Evolutionary conservation across 2,797 vertebrate genomes (phyloP).

Genomic region (Lepilemur ruficaudatus): DNA sequence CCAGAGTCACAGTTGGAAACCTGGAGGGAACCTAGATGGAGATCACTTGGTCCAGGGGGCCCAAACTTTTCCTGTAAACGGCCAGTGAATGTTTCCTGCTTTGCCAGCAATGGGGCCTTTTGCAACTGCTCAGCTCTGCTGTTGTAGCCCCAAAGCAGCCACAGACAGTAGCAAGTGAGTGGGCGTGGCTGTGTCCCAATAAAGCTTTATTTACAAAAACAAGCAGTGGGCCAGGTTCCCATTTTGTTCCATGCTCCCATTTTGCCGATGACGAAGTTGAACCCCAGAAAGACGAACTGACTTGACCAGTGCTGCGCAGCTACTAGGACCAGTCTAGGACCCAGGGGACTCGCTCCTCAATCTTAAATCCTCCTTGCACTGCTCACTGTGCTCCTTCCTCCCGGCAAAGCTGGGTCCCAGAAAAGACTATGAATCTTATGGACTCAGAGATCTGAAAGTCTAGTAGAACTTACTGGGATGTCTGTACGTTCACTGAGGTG

Average conservation of each 20-base stretch:
- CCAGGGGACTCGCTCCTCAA: neutral
- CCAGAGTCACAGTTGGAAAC: neutral
- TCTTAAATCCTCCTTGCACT: neutral
- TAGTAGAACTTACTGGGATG: neutral
- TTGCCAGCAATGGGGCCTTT: neutral
- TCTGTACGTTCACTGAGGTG: neutral
- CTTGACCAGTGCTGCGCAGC: fast-evolving
- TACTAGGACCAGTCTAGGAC: neutral
- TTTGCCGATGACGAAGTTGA: neutral
- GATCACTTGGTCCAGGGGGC: neutral
- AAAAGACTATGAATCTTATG: neutral
- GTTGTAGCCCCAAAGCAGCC: neutral
- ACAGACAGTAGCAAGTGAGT: neutral
- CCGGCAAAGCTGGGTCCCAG: neutral
- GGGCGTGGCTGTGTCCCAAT: neutral
- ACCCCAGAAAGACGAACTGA: neutral
- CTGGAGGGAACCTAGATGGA: neutral
- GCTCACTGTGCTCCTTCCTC: neutral
- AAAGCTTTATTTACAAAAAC: conserved; percentile 49
- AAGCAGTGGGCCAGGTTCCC: fast-evolving
- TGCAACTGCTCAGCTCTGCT: neutral
- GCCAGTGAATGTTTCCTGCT: neutral
- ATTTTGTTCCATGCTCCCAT: neutral
- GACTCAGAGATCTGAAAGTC: neutral
- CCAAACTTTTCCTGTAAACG: neutral